These are phyloP conservation scores for Rhynchomys soricoides DNA, from an alignment of 2,113 vertebrate species.

Conservation along the genomic window DNA sequence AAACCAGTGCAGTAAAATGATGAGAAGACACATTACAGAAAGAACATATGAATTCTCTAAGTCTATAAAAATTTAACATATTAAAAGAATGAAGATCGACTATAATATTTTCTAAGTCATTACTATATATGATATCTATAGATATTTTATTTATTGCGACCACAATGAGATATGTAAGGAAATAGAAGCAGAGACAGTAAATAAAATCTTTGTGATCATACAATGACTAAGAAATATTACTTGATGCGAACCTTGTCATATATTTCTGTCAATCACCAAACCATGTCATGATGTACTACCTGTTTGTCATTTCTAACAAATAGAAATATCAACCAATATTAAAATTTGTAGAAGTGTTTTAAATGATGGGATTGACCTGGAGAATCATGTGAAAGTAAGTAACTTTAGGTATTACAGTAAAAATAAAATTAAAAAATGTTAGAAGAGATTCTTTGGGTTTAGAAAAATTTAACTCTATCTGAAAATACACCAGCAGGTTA, in stretches of 20 bases:
- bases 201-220: background rate
- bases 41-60: background rate
- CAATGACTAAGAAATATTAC: background rate
- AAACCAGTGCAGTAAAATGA: background rate
- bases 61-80: background rate
- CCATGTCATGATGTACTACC: background rate
- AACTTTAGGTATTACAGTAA: background rate
- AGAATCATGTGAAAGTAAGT: background rate
- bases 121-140: background rate
- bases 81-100: background rate
- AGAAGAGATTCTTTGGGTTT: background rate
- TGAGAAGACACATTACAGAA: background rate
- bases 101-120: background rate
- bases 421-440: no score
- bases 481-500: background rate
- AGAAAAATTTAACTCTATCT: background rate
- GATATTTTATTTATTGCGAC: background rate
- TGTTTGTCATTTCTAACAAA: background rate
- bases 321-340: background rate
- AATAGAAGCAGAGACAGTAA: background rate
- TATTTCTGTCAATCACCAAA: background rate
- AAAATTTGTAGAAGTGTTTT: background rate
- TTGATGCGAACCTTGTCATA: background rate
- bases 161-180: background rate
- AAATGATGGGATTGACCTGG: background rate